These are phyloP conservation scores for Meda fulgida DNA, from an alignment of 2,797 vertebrate species.

Conservation along the genomic window DNA sequence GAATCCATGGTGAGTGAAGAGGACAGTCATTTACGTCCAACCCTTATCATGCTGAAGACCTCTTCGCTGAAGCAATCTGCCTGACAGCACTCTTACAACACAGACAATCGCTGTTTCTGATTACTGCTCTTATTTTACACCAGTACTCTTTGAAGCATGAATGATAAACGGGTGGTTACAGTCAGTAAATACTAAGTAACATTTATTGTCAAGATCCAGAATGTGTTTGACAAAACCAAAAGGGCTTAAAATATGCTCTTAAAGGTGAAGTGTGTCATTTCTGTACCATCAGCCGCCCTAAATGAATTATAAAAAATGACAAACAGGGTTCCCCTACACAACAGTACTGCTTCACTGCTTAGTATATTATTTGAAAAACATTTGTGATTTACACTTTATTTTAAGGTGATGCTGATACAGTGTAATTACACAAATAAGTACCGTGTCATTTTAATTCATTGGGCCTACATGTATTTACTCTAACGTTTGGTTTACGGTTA, in stretches of 20 bases:
- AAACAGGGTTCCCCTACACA: neutral
- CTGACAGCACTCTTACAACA: conserved; percentile 44
- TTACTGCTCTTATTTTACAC: conserved; percentile 13
- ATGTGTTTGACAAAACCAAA: conserved; percentile 11
- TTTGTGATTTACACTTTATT: neutral
- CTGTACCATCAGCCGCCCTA: neutral
- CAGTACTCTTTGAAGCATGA: neutral
- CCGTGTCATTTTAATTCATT: too few relatives aligned
- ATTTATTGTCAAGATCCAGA: neutral
- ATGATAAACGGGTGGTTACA: neutral
- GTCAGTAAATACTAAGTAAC: neutral
- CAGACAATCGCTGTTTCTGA: conserved; percentile 26
- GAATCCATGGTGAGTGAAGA: conserved; percentile 43
- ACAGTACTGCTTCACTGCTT: neutral
- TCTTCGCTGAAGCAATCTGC: conserved; percentile 52
- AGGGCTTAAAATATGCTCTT: neutral
- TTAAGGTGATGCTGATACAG: too few relatives aligned
- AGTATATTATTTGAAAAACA: too few relatives aligned
- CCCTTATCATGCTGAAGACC: conserved; percentile 56
- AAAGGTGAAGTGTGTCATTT: neutral
- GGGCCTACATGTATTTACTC: too few relatives aligned
- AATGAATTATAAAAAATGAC: neutral
- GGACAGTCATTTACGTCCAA: conserved; percentile 40
- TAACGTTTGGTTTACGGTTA: neutral
- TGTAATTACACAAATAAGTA: too few relatives aligned